These are phyloP conservation scores for Enteromius treurensis DNA, from an alignment of 2,797 vertebrate species.

Conservation along the genomic window DNA sequence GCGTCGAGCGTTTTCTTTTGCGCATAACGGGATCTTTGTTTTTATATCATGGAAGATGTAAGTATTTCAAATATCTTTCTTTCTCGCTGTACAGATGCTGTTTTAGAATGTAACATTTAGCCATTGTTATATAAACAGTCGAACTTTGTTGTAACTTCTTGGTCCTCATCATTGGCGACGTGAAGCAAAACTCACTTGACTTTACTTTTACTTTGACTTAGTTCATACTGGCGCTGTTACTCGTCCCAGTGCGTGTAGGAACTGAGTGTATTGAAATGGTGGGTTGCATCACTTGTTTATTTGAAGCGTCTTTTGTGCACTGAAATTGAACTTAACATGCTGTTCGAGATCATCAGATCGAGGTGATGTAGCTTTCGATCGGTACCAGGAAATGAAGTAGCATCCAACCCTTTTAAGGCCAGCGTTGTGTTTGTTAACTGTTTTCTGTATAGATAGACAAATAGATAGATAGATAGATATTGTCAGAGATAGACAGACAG, in stretches of 20 bases:
- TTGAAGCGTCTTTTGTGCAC: not conserved
- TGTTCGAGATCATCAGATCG: not conserved
- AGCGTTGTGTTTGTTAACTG: not conserved
- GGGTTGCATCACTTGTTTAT: constrained; percentile 24
- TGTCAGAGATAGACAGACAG: no score
- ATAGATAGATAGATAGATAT: no score
- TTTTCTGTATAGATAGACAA: no score
- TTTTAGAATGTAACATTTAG: not conserved
- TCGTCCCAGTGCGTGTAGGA: not conserved
- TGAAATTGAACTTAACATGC: not conserved
- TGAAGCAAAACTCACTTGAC: not conserved
- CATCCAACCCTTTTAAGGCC: constrained; percentile 15
- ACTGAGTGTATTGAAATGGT: not conserved
- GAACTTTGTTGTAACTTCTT: not conserved
- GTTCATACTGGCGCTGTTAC: not conserved
- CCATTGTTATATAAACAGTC: not conserved
- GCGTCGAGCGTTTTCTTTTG: constrained; percentile 63
- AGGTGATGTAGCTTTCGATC: constrained; percentile 6
- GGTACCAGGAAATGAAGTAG: constrained; percentile 17
- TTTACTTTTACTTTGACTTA: not conserved
- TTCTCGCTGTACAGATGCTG: not conserved
- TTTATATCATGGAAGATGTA: constrained; percentile 80
- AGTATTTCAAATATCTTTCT: constrained; percentile 53
- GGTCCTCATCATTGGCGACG: not conserved
- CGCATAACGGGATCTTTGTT: constrained; percentile 66